Evolutionary conservation across 2,113 vertebrate species (phyloP), one percentile per base, ranked within the genome.

Genomic region (Baryphthengus martii): DNA sequence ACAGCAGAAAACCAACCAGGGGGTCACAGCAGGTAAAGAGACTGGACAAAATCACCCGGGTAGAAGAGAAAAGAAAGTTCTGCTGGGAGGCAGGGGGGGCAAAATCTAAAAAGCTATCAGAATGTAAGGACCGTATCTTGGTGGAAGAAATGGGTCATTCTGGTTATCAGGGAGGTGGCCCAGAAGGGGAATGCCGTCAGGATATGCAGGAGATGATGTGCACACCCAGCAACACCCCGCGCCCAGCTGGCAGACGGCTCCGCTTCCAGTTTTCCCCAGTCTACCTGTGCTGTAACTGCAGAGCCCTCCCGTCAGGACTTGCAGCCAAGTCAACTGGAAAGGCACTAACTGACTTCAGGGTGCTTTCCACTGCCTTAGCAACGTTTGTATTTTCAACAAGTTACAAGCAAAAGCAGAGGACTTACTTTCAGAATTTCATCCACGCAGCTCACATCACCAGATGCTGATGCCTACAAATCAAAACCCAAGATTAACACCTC

Each of bases 381-480:
- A 61, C 2, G 16, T 53, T 2, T 39, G 49, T 3, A 7, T 11
- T 68, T 66, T 47, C 88, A 90, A 35, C 35, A 67, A 81, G 15
- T n/a, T 11, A 66, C 6, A 58, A 78, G 53, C 21, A 81, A 55
- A n/a, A 90, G 68, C 31, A 24, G 18, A 93, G 26, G 47, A 97
- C 98, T 96, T 98, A 99, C 99, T 99, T 99, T 99, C 55, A 99
- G 98, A 96, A 99, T 99, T 97, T 99, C 99, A 97, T 99, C 99
- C 56, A 99, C 99, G 90, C 99, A 99, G 98, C 99, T 99, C 82
- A 99, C 98, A 67, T 99, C 99, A 88, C 99, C 98, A 13, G 98
- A 98, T 86, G 98, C 98, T 71, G 99, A 98, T 77, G 98, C 99
- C 99, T 99, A 93, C 63, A 96, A 97, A 96, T 33, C 73, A 96